These are phyloP conservation scores for Saccostrea cuccullata DNA, from an alignment of 1,140 invertebrate genomes.

Conservation along the genomic window DNA sequence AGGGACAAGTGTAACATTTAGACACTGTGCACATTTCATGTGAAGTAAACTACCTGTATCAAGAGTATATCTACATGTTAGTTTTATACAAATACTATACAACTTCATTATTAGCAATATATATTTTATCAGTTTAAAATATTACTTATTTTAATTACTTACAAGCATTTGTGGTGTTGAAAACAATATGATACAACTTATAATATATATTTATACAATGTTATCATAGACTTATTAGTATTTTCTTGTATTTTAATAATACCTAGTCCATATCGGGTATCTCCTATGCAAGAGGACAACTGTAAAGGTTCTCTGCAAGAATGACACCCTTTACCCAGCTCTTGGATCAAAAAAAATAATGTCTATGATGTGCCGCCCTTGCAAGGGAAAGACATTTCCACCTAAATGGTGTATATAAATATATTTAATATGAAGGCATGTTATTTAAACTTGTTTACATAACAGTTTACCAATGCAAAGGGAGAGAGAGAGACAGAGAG, in stretches of 20 bases:
- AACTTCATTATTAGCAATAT: no score
- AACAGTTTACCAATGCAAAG: no score
- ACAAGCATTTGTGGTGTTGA: no score
- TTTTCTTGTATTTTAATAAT: background rate
- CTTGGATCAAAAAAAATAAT: background rate
- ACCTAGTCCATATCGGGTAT: constrained; percentile 10
- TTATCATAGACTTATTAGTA: no score
- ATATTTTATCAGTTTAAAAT: no score
- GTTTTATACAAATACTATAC: no score
- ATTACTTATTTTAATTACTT: no score
- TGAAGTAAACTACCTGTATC: constrained; percentile 11
- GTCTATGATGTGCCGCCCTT: background rate
- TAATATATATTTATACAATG: no score
- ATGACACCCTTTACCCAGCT: background rate
- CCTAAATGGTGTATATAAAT: background rate
- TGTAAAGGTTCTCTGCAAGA: background rate
- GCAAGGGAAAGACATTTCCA: background rate
- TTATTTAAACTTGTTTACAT: no score
- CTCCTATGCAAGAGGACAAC: constrained; percentile 7
- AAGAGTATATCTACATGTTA: no score
- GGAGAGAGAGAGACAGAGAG: no score
- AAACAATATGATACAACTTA: no score
- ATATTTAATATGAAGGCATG: background rate
- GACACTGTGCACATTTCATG: background rate
- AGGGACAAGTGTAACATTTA: background rate